Evolutionary conservation across 2,113 vertebrate species (phyloP).

Genomic region (Scytalopus superciliaris): DNA sequence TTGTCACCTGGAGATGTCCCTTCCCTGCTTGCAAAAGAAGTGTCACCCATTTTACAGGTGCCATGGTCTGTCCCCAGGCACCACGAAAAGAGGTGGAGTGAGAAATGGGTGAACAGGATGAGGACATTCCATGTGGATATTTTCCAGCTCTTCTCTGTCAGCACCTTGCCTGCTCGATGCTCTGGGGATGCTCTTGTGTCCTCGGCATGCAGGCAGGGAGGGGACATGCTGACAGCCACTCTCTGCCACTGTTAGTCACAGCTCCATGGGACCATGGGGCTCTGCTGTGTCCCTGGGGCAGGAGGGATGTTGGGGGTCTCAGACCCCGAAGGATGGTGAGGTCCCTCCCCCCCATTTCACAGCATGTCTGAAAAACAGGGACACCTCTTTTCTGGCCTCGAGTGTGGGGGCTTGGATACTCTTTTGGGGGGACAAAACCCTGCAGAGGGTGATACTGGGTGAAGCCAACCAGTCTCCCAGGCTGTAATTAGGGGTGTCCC

Average conservation of each 20-base stretch:
- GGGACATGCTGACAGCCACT: not conserved
- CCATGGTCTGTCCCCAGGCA: not conserved
- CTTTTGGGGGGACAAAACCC: not conserved
- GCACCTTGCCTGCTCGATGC: not conserved
- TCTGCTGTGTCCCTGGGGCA: not conserved
- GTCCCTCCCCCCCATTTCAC: not conserved
- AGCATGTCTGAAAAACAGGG: not conserved
- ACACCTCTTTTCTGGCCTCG: not conserved
- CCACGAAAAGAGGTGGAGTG: fast-evolving
- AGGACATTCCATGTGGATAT: fast-evolving
- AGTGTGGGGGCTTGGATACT: fast-evolving
- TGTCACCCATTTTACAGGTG: not conserved
- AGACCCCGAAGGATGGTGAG: no score
- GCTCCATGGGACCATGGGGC: fast-evolving
- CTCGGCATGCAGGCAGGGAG: fast-evolving
- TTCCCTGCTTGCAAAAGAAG: not conserved
- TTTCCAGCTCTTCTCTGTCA: not conserved
- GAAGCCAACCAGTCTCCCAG: not conserved
- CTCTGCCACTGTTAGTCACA: not conserved
- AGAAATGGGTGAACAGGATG: not conserved
- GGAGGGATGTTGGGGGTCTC: not conserved
- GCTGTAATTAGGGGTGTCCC: not conserved
- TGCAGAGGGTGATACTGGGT: not conserved
- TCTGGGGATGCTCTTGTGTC: not conserved
- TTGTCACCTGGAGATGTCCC: not conserved